phyloP scores from a whole-genome alignment of 2,113 vertebrate genomes.

The Circaetus gallicus region DNA sequence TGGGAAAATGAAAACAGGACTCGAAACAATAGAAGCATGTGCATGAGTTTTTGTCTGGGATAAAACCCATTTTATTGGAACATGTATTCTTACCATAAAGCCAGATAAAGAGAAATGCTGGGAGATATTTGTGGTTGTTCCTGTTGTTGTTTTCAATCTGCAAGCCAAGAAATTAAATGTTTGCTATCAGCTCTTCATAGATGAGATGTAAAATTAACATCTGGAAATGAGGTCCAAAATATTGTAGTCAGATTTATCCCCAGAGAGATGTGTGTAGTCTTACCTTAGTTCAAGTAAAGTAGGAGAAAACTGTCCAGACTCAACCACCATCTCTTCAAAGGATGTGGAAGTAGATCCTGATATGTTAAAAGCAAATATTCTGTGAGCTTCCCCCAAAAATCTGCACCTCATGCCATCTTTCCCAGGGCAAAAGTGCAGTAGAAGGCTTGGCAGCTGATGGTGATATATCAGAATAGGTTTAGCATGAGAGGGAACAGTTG shows the following conservation, averaged over 20 bases:
- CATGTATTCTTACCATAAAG: not conserved
- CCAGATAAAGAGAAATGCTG: not conserved
- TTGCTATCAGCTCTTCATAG: not conserved
- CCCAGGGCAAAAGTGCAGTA: not conserved
- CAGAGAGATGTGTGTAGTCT: not conserved
- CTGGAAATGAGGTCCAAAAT: not conserved
- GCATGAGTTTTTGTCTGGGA: not conserved
- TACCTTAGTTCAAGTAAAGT: not conserved
- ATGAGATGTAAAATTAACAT: not conserved
- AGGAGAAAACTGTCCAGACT: not conserved
- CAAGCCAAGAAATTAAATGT: not conserved
- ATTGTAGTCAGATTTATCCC: not conserved
- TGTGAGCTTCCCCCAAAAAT: not conserved
- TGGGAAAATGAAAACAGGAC: not conserved
- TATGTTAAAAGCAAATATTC: not conserved
- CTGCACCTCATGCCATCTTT: not conserved
- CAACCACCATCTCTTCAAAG: not conserved
- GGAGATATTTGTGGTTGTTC: not conserved
- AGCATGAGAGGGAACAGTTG: not conserved
- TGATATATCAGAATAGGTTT: not conserved
- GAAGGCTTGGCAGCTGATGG: not conserved
- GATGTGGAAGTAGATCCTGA: not conserved
- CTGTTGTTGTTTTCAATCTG: not conserved
- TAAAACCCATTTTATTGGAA: not conserved
- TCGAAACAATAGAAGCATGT: not conserved